Evolutionary conservation across 92 coral and sea anemone species (phyloP), one percentile per base, ranked within the genome.

Genomic region (Actinostola sp.): DNA sequence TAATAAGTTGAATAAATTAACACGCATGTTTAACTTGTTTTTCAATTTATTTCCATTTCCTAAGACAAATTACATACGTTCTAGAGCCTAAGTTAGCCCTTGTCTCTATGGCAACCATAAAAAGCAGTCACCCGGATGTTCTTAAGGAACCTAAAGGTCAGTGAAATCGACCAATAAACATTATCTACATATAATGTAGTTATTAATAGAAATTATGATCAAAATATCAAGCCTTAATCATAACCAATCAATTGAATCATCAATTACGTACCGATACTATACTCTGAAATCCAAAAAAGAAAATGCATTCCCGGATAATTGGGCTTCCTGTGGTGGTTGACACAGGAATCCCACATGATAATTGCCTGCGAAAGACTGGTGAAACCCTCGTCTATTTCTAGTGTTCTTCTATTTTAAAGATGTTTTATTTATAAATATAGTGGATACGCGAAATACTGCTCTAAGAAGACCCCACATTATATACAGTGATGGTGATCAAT

Each of bases 51-150:
- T 63, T 55, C 58, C 68, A 28, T 57, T 74, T 75, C 30, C 59
- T 51, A 46, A 34, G 27, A 19, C 28, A 63, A 45, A 43, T 48
- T 12, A 14, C 23, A 3, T 25, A 53, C n/a, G 11, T 66, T 49
- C 34, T 53, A 39, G 83, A 66, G 61, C 75, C 69, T 53, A 34
- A 64, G 3, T 39, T 55, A 30, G 83, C 83, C 55, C 69, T 49
- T 51, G 83, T 77, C 69, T 59, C 79, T 44, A 51, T 61, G 50
- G 76, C 64, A 49, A 46, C 80, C 23, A 26, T 63, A 32, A 71
- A 31, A 45, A 68, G 19, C 62, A 44, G 44, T 26, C 35, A 29
- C 70, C 80, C 59, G 50, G 51, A 43, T 73, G 74, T 33, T n/a
- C 17, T n/a, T 19, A 25, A 20, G 24, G 35, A 30, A 13, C 10